Evolutionary conservation across 1,140 invertebrate genomes (phyloP).

Genomic region (Carposina sasakii): DNA sequence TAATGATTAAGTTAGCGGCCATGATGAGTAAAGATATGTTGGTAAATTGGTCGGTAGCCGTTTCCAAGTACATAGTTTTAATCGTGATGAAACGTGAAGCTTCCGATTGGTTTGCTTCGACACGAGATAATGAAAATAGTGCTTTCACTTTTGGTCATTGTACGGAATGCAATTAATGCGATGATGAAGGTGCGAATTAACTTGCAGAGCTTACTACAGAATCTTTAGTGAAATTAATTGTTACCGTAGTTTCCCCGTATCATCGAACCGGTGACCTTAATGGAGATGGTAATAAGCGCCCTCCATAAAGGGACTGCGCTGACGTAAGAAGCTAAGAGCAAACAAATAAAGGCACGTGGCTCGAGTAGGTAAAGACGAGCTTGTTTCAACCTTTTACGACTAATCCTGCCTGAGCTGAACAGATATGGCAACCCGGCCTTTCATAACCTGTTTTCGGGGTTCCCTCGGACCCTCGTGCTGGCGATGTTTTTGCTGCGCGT

Average conservation of each 20-base stretch:
- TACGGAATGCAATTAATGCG: background rate
- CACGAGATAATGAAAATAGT: constrained; percentile 46
- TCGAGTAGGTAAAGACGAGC: constrained; percentile 49
- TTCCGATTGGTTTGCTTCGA: constrained; percentile 42
- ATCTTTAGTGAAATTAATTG: too few species aligned
- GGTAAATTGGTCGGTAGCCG: constrained; percentile 14
- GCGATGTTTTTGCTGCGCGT: constrained; percentile 33
- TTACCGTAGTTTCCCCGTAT: too few species aligned
- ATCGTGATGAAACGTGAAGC: constrained; percentile 51
- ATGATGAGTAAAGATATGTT: too few species aligned
- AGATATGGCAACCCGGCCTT: constrained; percentile 66
- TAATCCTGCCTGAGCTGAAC: constrained; percentile 67
- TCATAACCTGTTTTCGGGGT: constrained; percentile 70
- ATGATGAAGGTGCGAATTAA: constrained; percentile 3
- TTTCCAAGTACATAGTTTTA: constrained; percentile 38
- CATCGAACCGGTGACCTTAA: constrained; percentile 40
- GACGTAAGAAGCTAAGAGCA: constrained; percentile 44
- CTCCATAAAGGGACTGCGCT: constrained; percentile 42
- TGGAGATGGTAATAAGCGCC: constrained; percentile 42
- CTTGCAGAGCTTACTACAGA: background rate
- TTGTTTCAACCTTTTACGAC: constrained; percentile 67
- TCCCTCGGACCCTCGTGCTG: constrained; percentile 49
- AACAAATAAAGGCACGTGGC: constrained; percentile 55
- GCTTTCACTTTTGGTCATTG: constrained; percentile 63
- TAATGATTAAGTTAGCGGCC: too few species aligned